Percentiles rank a stretch among this genome's conserved stretches.
phyloP scores from a whole-genome alignment of 2,113 vertebrate genomes.

The Dipodomys ordii region DNA sequence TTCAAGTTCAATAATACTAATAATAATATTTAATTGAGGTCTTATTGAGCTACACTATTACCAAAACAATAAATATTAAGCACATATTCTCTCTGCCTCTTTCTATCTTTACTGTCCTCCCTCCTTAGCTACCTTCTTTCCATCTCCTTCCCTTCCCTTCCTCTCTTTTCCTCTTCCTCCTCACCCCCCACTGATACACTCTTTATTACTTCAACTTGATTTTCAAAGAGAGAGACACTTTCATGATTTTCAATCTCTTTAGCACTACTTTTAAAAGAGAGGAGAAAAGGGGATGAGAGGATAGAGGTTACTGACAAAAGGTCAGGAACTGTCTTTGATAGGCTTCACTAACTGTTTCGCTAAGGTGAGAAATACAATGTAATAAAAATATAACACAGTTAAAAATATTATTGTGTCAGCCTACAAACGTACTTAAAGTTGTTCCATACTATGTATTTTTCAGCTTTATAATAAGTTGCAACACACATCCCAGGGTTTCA shows the following conservation, averaged over 20 bases:
- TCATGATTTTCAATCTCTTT: no score
- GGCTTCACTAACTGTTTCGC: background rate
- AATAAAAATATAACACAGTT: background rate
- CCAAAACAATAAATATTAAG: background rate
- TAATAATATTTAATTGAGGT: background rate
- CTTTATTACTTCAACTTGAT: background rate
- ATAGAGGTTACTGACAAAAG: background rate
- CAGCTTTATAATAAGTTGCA: constrained; percentile 4
- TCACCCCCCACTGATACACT: background rate
- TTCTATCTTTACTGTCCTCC: background rate
- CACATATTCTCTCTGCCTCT: background rate
- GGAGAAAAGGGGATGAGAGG: background rate
- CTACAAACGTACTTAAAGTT: background rate
- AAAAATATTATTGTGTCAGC: background rate
- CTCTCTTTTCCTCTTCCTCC: no score
- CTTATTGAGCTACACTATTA: background rate
- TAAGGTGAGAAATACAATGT: background rate
- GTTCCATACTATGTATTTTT: background rate
- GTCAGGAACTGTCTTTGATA: background rate
- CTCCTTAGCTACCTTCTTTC: no score
- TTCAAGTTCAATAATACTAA: background rate
- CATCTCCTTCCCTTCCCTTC: background rate
- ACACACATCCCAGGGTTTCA: background rate
- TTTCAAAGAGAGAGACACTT: background rate
- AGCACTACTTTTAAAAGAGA: no score